Evolutionary conservation across 2,888 invertebrate species (phyloP).

Genomic region (Chrysolina oricalcia): DNA sequence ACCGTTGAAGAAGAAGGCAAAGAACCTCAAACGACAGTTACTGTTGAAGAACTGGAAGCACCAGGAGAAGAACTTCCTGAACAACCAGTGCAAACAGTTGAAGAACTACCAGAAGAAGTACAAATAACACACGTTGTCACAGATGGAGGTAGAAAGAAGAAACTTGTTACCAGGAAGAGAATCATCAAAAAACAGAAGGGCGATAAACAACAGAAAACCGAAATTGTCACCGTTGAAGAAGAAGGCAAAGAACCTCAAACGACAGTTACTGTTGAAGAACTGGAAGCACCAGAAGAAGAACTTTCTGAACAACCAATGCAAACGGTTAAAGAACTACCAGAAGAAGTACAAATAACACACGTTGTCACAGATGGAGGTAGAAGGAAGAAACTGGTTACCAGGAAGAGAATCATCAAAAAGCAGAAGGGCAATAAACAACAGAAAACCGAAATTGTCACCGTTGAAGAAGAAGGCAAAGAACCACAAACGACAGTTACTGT

Average conservation of each 20-base stretch:
- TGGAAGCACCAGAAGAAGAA: constrained; percentile 38
- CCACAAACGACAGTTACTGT: constrained; percentile 59
- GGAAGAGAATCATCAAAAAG: constrained; percentile 51
- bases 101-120: constrained; percentile 62
- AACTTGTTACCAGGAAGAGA: constrained; percentile 59
- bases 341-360: constrained; percentile 65
- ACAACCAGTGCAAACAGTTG: constrained; percentile 29
- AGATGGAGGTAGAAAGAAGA: constrained; percentile 65
- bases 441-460: too few species aligned
- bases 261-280: constrained; percentile 65
- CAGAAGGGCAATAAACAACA: too few species aligned
- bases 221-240: constrained; percentile 57
- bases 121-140: constrained; percentile 65
- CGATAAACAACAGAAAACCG: constrained; percentile 58
- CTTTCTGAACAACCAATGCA: too few species aligned
- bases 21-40: constrained; percentile 63
- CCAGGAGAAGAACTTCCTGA: constrained; percentile 59
- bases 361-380: constrained; percentile 53
- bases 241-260: constrained; percentile 63
- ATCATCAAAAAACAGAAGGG: constrained; percentile 61
- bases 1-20: constrained; percentile 55
- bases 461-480: constrained; percentile 54
- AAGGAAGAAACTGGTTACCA: constrained; percentile 55
- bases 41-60: constrained; percentile 62
- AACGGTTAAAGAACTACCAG: constrained; percentile 62